Evolutionary conservation across 2,113 vertebrate genomes (phyloP), one percentile per base, ranked within the genome.

Genomic region (Crocuta crocuta): DNA sequence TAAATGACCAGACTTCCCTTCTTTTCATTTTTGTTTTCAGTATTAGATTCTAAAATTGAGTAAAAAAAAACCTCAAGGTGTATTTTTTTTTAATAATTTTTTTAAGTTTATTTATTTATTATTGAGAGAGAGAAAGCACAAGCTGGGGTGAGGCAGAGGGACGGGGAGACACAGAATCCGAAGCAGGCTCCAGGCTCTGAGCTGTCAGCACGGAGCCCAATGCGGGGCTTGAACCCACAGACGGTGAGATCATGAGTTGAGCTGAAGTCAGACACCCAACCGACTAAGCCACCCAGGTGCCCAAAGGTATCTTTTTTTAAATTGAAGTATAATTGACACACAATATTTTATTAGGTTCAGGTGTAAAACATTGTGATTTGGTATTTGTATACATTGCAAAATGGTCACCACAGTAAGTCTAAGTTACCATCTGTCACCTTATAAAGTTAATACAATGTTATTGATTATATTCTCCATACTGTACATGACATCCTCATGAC

Each of bases 1-100:
- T 45, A 76, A 91, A 53, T 10, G 65, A 70, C 13, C 43, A 65
- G 10, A 71, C 70, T 74, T 94, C 31, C 33, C 35, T 28, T 53
- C n/a, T 88, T 89, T 65, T 79, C 26, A 83, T 79, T 83, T 96
- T 94, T 76, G 43, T 76, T 73, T 45, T 93, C 70, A 93, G 48
- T 28, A 84, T 79, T 33, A 94, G 15, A 85, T 81, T 95, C 11
- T 85, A 63, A 96, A 83, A 88, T 24, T 31, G 43, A 90, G 28
- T 7, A 2, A 55, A 53, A 21, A 58, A 55, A 31, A 45, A 43
- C 35, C 65, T 43, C 17, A 76, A 55, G 16, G 11, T 86, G 19
- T 73, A 26, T 74, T 79, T 79, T 48, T 58, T 58, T 58, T 58
- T 1, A 61, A 61, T 61, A 23, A 21, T 23, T 61, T 61, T 61